Percentiles rank a stretch among this genome's conserved stretches.
phyloP scores from a whole-genome alignment of 2,113 vertebrate genomes.

The Chrysemys picta region DNA sequence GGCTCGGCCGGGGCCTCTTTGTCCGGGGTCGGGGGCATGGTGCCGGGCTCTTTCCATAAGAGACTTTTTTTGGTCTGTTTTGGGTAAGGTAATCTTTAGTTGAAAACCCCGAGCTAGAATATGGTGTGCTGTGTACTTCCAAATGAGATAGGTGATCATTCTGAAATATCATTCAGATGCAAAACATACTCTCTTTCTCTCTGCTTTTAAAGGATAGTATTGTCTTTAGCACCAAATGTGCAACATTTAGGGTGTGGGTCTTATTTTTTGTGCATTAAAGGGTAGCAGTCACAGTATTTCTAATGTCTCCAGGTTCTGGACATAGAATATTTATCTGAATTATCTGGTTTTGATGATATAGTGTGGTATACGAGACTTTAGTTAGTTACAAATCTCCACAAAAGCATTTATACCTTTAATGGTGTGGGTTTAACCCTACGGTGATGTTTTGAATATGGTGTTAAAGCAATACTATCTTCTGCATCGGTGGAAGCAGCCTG shows the following conservation, averaged over 20 bases:
- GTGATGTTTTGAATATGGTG: not conserved
- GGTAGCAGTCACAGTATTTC: not conserved
- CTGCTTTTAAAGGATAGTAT: not conserved
- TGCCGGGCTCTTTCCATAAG: too few species aligned
- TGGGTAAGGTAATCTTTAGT: too few species aligned
- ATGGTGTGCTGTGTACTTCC: not conserved
- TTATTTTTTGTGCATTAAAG: not conserved
- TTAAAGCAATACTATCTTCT: not conserved
- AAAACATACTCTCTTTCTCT: not conserved
- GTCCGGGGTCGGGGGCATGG: too few species aligned
- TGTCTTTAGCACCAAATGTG: not conserved
- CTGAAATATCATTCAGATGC: not conserved
- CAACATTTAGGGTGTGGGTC: not conserved
- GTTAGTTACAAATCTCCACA: not conserved
- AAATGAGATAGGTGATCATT: not conserved
- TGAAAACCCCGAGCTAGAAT: not conserved
- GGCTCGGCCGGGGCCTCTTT: too few species aligned
- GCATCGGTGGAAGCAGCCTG: not conserved
- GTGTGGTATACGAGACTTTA: not conserved
- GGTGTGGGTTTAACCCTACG: not conserved
- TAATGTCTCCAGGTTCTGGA: not conserved
- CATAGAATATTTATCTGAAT: not conserved
- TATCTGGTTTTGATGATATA: not conserved
- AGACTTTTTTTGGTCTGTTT: too few species aligned
- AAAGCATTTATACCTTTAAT: not conserved